Evolutionary conservation across 2,888 invertebrate species (phyloP).

Genomic region (Sturmia bella): DNA sequence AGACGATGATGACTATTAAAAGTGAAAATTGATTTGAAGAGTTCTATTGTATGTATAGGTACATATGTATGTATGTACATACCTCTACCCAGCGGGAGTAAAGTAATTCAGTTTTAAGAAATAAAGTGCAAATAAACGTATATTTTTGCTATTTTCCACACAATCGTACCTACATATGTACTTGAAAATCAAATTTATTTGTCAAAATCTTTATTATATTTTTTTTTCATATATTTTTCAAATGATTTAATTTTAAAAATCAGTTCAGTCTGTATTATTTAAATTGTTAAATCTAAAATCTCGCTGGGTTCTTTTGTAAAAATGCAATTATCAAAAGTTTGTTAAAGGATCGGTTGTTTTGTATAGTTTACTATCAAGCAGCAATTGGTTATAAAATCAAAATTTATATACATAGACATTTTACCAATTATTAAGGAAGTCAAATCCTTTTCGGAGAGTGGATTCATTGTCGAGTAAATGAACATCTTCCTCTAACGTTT

Average conservation of each 20-base stretch:
- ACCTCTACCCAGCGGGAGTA: too few relatives aligned
- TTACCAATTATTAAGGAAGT: constrained; percentile 78
- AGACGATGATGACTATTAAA: constrained; percentile 70
- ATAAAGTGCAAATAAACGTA: too few relatives aligned
- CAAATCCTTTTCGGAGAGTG: constrained; percentile 75
- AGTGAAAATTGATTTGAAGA: too few relatives aligned
- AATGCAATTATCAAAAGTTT: constrained; percentile 41
- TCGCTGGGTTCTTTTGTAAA: constrained; percentile 55
- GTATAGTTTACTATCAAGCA: constrained; percentile 31
- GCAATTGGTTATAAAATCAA: background rate
- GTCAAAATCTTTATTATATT: background rate
- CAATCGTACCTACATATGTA: too few relatives aligned
- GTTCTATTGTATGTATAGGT: too few relatives aligned
- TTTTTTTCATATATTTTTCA: constrained; percentile 11
- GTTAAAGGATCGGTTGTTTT: background rate
- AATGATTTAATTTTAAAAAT: constrained; percentile 39
- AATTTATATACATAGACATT: constrained; percentile 16
- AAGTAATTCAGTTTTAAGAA: too few relatives aligned
- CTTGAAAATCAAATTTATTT: too few relatives aligned
- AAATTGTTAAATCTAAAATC: constrained; percentile 17
- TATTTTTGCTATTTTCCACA: too few relatives aligned
- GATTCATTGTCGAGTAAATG: constrained; percentile 73
- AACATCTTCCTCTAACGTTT: constrained; percentile 73
- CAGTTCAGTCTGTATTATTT: constrained; percentile 61
- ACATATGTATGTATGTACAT: background rate